Evolutionary conservation across 2,113 vertebrate genomes (phyloP), one percentile per base, ranked within the genome.

Genomic region (Chaetodon auriga): DNA sequence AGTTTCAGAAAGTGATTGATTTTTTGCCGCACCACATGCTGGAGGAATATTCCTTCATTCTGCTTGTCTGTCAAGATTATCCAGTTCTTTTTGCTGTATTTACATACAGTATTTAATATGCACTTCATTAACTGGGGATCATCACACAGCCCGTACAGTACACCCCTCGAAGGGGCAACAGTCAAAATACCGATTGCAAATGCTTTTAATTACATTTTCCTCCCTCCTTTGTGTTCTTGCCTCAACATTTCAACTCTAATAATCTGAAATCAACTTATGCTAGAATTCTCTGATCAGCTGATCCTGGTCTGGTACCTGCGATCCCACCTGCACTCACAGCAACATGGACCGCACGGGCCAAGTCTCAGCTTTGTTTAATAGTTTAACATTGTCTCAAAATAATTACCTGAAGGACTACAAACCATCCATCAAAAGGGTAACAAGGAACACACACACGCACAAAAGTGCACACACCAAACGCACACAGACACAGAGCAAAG

Each of bases 381-480:
- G 69, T 18, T 66, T 35, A 76, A 83, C 76, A 51, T 75, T 66
- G 63, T 83, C 78, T 74, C 80, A 74, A 86, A 91, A 87, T 82
- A 89, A 91, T 91, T 87, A 90, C 85, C 69, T 88, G 88, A 72
- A 86, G 87, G 63, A 80, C 81, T 75, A 69, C 80, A 51, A 85
- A 60, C 77, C 36, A 89, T 87, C 76, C 66, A 85, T 90, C 85
- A 90, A 62, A 74, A 35, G 61, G 36, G 48, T 75, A 89, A 84
- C 57, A 61, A 88, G 87, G 53, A 68, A 49, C 45, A 68, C 10
- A 46, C 48, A 74, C 14, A 79, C 41, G 25, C 63, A 60, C 49
- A 43, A 14, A 63, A 11, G 16, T 4, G 21, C 53, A 36, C 23
- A 12, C 7, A 14, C 66, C 30, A 30, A 30, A 38, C 73, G 14